These are phyloP conservation scores for Paradisaea rubra DNA, from an alignment of 2,113 vertebrate species.

Conservation along the genomic window DNA sequence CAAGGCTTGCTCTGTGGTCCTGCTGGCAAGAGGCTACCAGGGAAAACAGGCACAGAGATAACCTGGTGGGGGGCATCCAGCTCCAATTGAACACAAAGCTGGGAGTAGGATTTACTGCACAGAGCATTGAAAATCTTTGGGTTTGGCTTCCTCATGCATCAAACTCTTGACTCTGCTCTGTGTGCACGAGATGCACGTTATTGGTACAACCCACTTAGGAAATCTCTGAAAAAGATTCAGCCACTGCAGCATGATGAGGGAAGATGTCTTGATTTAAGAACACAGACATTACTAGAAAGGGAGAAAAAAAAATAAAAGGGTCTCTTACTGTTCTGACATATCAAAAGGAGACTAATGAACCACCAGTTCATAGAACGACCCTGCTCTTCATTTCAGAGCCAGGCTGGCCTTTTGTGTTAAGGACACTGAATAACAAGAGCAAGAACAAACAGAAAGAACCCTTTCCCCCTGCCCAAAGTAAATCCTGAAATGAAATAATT, in stretches of 20 bases:
- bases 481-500: constrained; percentile 71
- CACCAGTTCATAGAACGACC: constrained; percentile 38
- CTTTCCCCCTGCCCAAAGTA: constrained; percentile 62
- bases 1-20: not conserved
- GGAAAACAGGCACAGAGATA: not conserved
- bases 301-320: constrained; percentile 40
- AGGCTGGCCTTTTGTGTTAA: constrained; percentile 64
- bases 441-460: constrained; percentile 68
- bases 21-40: not conserved
- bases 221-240: constrained; percentile 41
- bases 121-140: not conserved
- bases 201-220: constrained; percentile 43
- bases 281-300: constrained; percentile 64
- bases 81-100: not conserved
- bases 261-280: constrained; percentile 66
- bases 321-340: constrained; percentile 65
- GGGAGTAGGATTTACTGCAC: not conserved
- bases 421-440: constrained; percentile 62
- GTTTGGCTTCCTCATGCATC: not conserved
- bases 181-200: not conserved
- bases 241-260: constrained; percentile 8
- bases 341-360: constrained; percentile 67
- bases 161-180: constrained; percentile 12
- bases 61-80: not conserved
- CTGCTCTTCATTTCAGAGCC: constrained; percentile 60